A percentile compares a stretch with the other conserved stretches of the same genome.
Conservation (phyloP, 2,113 vertebrate species). For the Tricholaema leucomelas region DNA sequence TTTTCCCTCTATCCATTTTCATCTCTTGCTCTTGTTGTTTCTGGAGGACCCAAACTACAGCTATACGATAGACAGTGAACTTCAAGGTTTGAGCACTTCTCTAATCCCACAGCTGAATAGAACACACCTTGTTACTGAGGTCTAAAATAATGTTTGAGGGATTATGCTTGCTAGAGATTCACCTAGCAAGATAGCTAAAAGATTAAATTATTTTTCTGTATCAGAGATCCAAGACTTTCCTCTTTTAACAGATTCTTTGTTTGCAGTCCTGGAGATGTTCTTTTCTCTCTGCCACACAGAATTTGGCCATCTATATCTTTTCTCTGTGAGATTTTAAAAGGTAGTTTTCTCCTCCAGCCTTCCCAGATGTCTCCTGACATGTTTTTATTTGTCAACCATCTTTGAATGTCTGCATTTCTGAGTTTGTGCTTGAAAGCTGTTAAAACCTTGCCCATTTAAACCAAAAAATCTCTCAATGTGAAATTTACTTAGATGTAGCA, state of each 20-base stretch:
- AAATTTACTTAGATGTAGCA: not conserved
- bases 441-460: not conserved
- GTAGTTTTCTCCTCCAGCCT: not conserved
- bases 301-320: not conserved
- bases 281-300: not conserved
- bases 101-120: not conserved
- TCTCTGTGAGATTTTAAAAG: not conserved
- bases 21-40: not conserved
- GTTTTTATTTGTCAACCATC: conserved; percentile 9
- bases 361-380: not conserved
- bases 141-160: not conserved
- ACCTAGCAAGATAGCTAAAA: not conserved
- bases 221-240: not conserved
- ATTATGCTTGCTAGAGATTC: not conserved
- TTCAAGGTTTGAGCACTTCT: not conserved
- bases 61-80: not conserved
- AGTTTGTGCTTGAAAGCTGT: not conserved
- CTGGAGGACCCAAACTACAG: not conserved
- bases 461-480: not conserved
- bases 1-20: not conserved
- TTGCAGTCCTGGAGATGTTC: not conserved
- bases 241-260: not conserved
- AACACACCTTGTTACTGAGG: not conserved
- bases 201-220: not conserved
- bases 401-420: not conserved